Evolutionary conservation across 2,888 invertebrate species (phyloP).

Genomic region (Sphecodes monilicornis): DNA sequence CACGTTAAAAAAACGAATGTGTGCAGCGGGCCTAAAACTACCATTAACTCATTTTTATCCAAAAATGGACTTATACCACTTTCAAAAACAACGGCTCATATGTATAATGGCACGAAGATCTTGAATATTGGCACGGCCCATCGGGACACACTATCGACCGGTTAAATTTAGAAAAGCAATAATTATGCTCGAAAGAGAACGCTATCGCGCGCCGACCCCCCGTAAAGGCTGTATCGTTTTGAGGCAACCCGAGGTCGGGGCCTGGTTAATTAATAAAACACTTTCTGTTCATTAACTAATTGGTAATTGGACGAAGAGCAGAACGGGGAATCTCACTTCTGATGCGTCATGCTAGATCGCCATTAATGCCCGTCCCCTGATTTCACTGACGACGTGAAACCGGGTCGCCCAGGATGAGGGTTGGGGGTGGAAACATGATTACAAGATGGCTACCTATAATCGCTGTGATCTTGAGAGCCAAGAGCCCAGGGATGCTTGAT

Average conservation of each 20-base stretch:
- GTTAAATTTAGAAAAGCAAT: slow-evolving; percentile 62
- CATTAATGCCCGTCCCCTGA: slow-evolving; percentile 33
- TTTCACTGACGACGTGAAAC: slow-evolving; percentile 37
- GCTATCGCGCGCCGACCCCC: slow-evolving; percentile 1
- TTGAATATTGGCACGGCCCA: slow-evolving; percentile 47
- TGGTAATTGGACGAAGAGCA: slow-evolving; percentile 64
- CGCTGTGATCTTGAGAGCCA: slow-evolving; percentile 7
- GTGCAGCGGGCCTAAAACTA: too few relatives aligned
- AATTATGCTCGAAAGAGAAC: slow-evolving; percentile 40
- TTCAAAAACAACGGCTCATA: too few relatives aligned
- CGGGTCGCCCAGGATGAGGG: neutral
- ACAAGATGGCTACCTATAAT: slow-evolving; percentile 22
- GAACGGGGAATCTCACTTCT: slow-evolving; percentile 40
- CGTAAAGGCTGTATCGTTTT: slow-evolving; percentile 41
- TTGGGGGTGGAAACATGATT: neutral
- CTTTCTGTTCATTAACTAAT: slow-evolving; percentile 74
- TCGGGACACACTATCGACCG: slow-evolving; percentile 52
- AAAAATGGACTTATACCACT: too few relatives aligned
- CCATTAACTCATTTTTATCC: too few relatives aligned
- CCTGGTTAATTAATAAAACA: slow-evolving; percentile 70
- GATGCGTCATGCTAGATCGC: slow-evolving; percentile 49
- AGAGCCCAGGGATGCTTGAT: neutral
- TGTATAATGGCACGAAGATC: slow-evolving; percentile 36
- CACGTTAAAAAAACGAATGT: too few relatives aligned
- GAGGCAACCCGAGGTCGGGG: neutral